A percentile compares a stretch with the other conserved stretches of the same genome.
phyloP scores from a whole-genome alignment of 2,888 invertebrate genomes.

The Agrochola litura region DNA sequence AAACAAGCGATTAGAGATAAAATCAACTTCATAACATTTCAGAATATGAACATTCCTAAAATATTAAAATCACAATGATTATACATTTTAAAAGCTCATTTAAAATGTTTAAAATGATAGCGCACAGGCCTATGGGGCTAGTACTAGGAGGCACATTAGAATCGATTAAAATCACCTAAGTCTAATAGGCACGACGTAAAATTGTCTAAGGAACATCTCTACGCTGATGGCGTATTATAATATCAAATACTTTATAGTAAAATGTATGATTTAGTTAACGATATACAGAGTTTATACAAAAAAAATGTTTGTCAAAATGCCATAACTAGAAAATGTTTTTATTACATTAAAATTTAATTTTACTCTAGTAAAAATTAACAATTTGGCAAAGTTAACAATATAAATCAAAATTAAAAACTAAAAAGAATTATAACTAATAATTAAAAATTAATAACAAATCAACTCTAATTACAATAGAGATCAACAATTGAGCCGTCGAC shows the following conservation, averaged over 20 bases:
- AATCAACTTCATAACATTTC: constrained; percentile 78
- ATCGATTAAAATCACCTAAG: constrained; percentile 80
- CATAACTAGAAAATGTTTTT: constrained; percentile 10
- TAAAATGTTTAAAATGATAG: constrained; percentile 69
- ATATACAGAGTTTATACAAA: constrained; percentile 25
- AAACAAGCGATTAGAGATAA: constrained; percentile 79
- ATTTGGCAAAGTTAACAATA: background rate
- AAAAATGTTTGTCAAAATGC: constrained; percentile 18
- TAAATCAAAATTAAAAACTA: background rate
- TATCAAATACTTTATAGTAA: constrained; percentile 55
- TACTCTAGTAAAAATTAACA: constrained; percentile 6
- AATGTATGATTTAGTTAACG: constrained; percentile 39
- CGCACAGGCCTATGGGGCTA: constrained; percentile 57
- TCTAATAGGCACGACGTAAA: constrained; percentile 76
- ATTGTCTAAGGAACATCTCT: constrained; percentile 79
- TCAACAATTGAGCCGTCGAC: constrained; percentile 34
- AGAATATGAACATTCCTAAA: constrained; percentile 70
- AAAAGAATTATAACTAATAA: constrained; percentile 2
- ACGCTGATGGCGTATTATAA: constrained; percentile 76
- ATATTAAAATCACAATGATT: constrained; percentile 78
- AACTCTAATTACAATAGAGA: constrained; percentile 34
- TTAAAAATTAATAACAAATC: constrained; percentile 27
- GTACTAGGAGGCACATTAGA: constrained; percentile 77
- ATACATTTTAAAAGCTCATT: constrained; percentile 73
- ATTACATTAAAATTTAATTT: constrained; percentile 25